A percentile compares a stretch with the other conserved stretches of the same genome.
Evolutionary conservation across 2,888 invertebrate species (phyloP).

Genomic region (Agrochola litura): DNA sequence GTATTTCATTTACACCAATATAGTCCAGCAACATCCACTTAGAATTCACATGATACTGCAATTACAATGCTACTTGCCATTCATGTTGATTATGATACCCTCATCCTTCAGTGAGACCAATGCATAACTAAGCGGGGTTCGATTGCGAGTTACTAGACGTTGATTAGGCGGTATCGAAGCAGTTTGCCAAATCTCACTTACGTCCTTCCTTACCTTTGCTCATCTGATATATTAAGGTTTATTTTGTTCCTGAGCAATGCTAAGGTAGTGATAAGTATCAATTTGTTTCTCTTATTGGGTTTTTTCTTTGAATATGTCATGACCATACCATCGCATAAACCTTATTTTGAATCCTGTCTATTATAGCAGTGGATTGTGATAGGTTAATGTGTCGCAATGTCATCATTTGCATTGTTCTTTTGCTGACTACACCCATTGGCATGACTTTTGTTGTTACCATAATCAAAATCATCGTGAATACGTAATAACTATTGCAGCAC

Average conservation of each 20-base stretch:
- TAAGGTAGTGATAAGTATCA: background rate
- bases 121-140: slow-evolving; percentile 53
- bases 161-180: slow-evolving; percentile 21
- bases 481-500: slow-evolving; percentile 58
- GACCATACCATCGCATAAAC: background rate
- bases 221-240: background rate
- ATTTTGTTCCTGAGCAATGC: background rate
- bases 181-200: slow-evolving; percentile 4
- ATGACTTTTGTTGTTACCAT: slow-evolving; percentile 22
- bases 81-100: slow-evolving; percentile 41
- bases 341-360: background rate
- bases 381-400: slow-evolving; percentile 17
- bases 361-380: background rate
- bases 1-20: background rate
- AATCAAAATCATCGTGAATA: slow-evolving; percentile 48
- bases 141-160: slow-evolving; percentile 53
- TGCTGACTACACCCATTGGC: slow-evolving; percentile 3
- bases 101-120: slow-evolving; percentile 28
- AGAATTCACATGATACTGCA: slow-evolving; percentile 26
- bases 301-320: background rate
- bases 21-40: background rate
- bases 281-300: background rate
- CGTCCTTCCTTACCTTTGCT: background rate
- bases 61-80: slow-evolving; percentile 44
- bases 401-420: slow-evolving; percentile 18